Base-by-base conservation (phyloP, 2,888 invertebrate species). In the Stenoptilia bipunctidactyla region DNA sequence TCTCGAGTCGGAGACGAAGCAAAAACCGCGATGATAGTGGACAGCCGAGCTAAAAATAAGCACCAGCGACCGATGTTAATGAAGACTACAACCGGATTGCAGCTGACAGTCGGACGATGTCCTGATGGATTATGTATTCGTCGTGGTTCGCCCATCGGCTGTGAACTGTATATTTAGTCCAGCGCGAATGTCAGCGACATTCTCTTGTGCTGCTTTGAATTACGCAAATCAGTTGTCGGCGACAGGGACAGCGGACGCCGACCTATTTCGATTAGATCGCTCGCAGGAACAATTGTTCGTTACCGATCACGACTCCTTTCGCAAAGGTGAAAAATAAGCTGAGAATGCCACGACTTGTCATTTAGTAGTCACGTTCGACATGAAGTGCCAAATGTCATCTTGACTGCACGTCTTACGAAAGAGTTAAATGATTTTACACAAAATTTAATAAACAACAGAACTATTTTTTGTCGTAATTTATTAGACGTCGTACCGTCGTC, bases 271-370 rank as follows among this genome's bases (percentile, higher is more conserved):
- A 73, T 72, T 66, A 66, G 61, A 74, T 73, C 72, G 63, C 51
- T 51, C 38, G 45, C 56, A 56, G 66, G 58, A 62, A 61, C 69
- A 57, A 67, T 67, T 68, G 75, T n/a, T n/a, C n/a, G n/a, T 71
- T 75, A 69, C 69, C 69, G 72, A 79, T 80, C 83, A 82, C 82
- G 80, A 80, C 55, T 68, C 66, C 66, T 69, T 73, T 73, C 73
- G 75, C 59, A 79, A 80, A 79, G 71, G 75, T 68, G 79, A 80
- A 80, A 82, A 80, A 82, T 82, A 69, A 67, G 58, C 61, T 62
- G 79, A 67, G 79, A 79, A 83, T 79, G 76, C 76, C 82, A 76
- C 75, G 82, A 69, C 74, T 75, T 76, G 79, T 76, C 77, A 80
- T 82, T 82, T 72, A 52, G 60, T 47, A 75, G 77, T 80, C 80